Evolutionary conservation across 92 coral and sea anemone genomes (phyloP).

Genomic region (Meandrina meandrites): DNA sequence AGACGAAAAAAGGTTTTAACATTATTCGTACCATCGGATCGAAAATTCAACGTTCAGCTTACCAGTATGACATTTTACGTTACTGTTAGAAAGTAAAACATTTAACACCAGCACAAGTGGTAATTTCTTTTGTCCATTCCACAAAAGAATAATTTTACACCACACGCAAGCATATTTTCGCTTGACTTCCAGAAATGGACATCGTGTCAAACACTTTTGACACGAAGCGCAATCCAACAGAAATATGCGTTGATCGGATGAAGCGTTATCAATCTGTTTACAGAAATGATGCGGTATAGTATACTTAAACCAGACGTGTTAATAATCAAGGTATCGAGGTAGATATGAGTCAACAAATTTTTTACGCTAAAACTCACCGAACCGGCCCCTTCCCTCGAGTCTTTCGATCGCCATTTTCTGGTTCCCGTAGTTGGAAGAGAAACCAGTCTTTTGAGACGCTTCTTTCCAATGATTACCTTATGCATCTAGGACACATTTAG

Average conservation of each 20-base stretch:
- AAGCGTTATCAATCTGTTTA: constrained; percentile 1
- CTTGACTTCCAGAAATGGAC: neutral
- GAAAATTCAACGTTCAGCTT: neutral
- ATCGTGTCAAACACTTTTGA: neutral
- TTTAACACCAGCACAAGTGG: neutral
- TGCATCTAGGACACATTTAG: constrained; percentile 64
- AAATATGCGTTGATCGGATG: neutral
- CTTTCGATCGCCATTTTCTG: constrained; percentile 92
- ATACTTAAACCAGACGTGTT: neutral
- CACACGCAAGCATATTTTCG: neutral
- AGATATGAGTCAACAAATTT: neutral
- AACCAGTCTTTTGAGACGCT: constrained; percentile 86
- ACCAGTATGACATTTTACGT: neutral
- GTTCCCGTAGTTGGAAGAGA: constrained; percentile 86
- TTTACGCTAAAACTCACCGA: constrained; percentile 63
- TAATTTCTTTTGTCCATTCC: constrained; percentile 7
- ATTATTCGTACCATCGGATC: neutral
- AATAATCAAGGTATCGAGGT: neutral
- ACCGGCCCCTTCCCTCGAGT: constrained; percentile 44
- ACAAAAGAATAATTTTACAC: neutral
- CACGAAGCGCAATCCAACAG: neutral
- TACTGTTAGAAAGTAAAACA: neutral
- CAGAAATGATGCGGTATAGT: neutral
- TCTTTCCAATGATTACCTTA: constrained; percentile 97
- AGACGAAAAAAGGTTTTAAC: neutral